Conservation (phyloP, 2,888 invertebrate species). For the Ochlodes sylvanus region DNA sequence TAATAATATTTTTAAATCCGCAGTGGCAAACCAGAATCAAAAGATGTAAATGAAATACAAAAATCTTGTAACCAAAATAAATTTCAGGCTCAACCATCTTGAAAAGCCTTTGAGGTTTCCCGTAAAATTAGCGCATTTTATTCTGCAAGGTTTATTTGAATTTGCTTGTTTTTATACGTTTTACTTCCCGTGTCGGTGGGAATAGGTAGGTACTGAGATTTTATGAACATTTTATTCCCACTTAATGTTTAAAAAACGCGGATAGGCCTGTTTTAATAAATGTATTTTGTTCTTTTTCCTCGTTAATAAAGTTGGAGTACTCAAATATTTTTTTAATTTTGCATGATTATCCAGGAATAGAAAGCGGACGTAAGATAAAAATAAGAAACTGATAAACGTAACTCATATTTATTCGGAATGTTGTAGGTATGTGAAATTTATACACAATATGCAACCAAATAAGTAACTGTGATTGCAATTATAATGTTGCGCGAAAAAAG, state of each 20-base stretch:
- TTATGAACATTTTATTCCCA: slow-evolving; percentile 2
- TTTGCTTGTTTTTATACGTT: slow-evolving; percentile 19
- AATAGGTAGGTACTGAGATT: neutral
- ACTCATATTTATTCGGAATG: too few relatives aligned
- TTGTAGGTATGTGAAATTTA: too few relatives aligned
- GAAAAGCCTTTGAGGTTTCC: slow-evolving; percentile 24
- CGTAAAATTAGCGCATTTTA: slow-evolving; percentile 27
- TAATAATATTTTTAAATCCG: slow-evolving; percentile 9
- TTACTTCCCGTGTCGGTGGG: slow-evolving; percentile 6
- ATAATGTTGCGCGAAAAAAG: too few relatives aligned
- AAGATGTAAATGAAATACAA: slow-evolving; percentile 21
- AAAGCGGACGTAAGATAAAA: neutral
- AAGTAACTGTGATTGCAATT: too few relatives aligned
- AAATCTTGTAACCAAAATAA: slow-evolving; percentile 21
- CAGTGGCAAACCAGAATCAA: neutral
- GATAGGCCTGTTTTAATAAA: slow-evolving; percentile 8
- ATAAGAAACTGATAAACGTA: too few relatives aligned
- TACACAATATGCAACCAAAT: too few relatives aligned
- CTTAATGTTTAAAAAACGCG: neutral
- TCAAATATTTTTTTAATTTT: neutral
- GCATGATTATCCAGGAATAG: neutral
- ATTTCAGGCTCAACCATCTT: slow-evolving; percentile 22
- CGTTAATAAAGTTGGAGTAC: neutral
- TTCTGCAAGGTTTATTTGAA: slow-evolving; percentile 25
- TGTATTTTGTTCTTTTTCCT: neutral